Evolutionary conservation across 1,140 invertebrate species (phyloP).

Genomic region (Antheraea pernyi): DNA sequence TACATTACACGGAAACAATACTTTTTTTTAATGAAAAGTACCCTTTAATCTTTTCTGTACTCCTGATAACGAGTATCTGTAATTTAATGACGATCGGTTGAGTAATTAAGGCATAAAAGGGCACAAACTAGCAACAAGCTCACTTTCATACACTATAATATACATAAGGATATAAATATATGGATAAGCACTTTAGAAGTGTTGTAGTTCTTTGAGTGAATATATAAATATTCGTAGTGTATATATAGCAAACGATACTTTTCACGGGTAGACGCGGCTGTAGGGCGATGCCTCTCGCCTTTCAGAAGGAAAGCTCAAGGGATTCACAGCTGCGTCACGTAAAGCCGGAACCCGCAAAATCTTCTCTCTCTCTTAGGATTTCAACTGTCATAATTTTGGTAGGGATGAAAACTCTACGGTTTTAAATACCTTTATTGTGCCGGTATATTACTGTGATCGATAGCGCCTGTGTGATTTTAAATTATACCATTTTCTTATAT

Average conservation of each 20-base stretch:
- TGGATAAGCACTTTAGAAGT: too few species aligned
- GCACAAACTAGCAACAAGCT: too few species aligned
- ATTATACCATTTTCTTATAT: neutral
- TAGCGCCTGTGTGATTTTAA: neutral
- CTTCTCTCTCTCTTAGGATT: conserved; percentile 52
- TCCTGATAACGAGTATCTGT: too few species aligned
- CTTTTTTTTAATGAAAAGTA: too few species aligned
- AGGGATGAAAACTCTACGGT: conserved; percentile 42
- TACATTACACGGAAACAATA: too few species aligned
- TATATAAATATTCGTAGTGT: neutral
- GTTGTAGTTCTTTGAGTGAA: neutral
- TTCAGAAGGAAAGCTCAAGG: conserved; percentile 53
- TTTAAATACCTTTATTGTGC: conserved; percentile 42
- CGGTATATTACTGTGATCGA: conserved; percentile 17
- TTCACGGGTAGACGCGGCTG: conserved; percentile 14
- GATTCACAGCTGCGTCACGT: conserved; percentile 50
- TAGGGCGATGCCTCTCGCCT: conserved; percentile 29
- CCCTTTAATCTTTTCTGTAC: too few species aligned
- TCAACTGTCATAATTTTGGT: conserved; percentile 70
- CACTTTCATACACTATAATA: too few species aligned
- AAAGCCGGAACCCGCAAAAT: conserved; percentile 58
- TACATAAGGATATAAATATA: too few species aligned
- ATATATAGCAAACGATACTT: neutral
- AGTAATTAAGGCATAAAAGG: too few species aligned
- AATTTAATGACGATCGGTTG: too few species aligned